These are phyloP conservation scores for Rotaria magnacalcarata DNA, from an alignment of 2,888 invertebrate genomes.

Conservation along the genomic window DNA sequence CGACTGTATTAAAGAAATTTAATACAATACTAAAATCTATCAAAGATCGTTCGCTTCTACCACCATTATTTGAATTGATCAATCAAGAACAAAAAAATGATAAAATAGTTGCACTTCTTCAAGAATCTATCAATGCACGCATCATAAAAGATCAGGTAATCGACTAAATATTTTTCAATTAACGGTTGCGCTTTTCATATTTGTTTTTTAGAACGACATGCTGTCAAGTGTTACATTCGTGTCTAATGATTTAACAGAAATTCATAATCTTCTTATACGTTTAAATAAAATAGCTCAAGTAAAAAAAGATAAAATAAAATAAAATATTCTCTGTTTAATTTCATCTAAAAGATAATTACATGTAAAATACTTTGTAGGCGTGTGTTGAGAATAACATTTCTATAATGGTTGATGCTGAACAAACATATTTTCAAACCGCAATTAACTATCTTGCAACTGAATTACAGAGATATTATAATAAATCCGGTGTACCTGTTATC, in stretches of 20 bases:
- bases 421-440: conserved; percentile 98
- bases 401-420: conserved; percentile 98
- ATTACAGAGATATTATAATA: conserved; percentile 92
- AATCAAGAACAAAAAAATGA: background rate
- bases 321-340: conserved; percentile 33
- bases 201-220: background rate
- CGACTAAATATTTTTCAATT: background rate
- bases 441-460: conserved; percentile 92
- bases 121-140: background rate
- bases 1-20: conserved; percentile 77
- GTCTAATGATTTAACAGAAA: conserved; percentile 30
- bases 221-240: background rate
- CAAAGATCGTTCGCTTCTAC: background rate
- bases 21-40: background rate
- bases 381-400: conserved; percentile 83
- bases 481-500: conserved; percentile 73
- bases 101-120: background rate
- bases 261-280: conserved; percentile 37
- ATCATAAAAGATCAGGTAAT: background rate
- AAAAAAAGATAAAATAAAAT: background rate
- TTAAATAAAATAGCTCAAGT: conserved; percentile 40
- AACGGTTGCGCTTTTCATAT: background rate
- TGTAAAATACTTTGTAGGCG: conserved; percentile 63
- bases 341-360: no score
- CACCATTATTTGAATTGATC: background rate